These are phyloP conservation scores for Oscheius sp. DNA, from an alignment of 1,140 invertebrate species.

Conservation along the genomic window DNA sequence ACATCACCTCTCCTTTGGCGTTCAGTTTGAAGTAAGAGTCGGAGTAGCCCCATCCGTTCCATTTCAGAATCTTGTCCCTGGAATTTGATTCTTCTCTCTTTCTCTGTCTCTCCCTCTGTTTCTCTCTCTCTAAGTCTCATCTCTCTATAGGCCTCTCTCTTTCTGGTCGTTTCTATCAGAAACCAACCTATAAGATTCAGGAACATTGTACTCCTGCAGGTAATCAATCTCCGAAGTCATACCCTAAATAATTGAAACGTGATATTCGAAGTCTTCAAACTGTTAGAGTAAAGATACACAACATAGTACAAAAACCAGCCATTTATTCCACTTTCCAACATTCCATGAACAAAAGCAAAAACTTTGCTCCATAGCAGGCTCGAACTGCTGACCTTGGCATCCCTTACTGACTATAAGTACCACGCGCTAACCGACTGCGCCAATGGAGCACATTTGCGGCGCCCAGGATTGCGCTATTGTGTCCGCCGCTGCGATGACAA, in stretches of 20 bases:
- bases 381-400: too few relatives aligned
- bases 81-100: slow-evolving; percentile 9
- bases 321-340: too few relatives aligned
- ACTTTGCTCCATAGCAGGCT: too few relatives aligned
- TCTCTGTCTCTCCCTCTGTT: neutral
- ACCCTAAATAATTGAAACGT: too few relatives aligned
- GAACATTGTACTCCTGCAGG: slow-evolving; percentile 43
- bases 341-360: too few relatives aligned
- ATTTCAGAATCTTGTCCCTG: slow-evolving; percentile 71
- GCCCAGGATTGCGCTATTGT: too few relatives aligned
- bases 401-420: slow-evolving; percentile 46
- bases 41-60: slow-evolving; percentile 98
- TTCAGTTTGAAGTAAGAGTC: slow-evolving; percentile 77
- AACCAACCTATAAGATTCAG: slow-evolving; percentile 42
- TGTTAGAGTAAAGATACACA: too few relatives aligned
- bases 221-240: neutral
- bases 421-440: slow-evolving; percentile 46
- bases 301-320: too few relatives aligned
- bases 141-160: neutral
- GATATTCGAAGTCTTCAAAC: too few relatives aligned
- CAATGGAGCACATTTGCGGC: slow-evolving; percentile 39
- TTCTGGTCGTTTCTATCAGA: too few relatives aligned
- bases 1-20: slow-evolving; percentile 69
- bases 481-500: too few relatives aligned
- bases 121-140: neutral